Evolutionary conservation across 2,797 vertebrate species (phyloP), one percentile per base, ranked within the genome.

Genomic region (Urocyon cinereoargenteus): DNA sequence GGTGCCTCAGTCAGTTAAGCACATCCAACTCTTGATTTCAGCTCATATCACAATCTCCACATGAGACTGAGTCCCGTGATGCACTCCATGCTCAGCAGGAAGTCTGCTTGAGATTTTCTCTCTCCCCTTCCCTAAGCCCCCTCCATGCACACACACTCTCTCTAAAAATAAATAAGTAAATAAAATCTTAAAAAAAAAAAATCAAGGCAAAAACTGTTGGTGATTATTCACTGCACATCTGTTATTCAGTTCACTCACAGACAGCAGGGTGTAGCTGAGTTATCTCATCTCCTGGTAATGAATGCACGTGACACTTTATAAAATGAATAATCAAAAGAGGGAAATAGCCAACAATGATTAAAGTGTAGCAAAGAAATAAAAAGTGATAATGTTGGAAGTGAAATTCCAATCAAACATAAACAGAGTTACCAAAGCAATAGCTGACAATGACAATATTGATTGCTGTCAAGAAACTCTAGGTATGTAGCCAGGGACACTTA

Each of bases 281-380:
- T 86, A 72, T 34, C 21, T 79, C 75, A 40, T 88, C 73, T 96
- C 45, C 51, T 72, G 15, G 82, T 66, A 34, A 88, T 72, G 79
- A 77, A 89, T 0, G 11, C 89, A 36, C 2, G 11, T 57, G 53
- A 64, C 2, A 88, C 86, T 90, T 92, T 91, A 70, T 6, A 96
- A 94, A 89, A 78, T 72, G 24, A 92, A 59, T 82, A 94, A 53
- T 14, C 86, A 18, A 90, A 94, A 91, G 36, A 88, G 12, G 45
- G 12, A 90, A 94, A 15, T 86, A 34, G 34, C 26, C 49, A 73
- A 96, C 11, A 96, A 61, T 77, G 34, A 64, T 77, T 7, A 86
- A 98, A 94, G 57, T 61, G 19, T 51, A 96, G 55, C 68, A 89
- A 53, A 75, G 31, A 96, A 96, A 92, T 19, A 91, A 86, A 94